Base-by-base conservation (phyloP, 2,888 invertebrate genomes). In the Amphimallon solstitiale region DNA sequence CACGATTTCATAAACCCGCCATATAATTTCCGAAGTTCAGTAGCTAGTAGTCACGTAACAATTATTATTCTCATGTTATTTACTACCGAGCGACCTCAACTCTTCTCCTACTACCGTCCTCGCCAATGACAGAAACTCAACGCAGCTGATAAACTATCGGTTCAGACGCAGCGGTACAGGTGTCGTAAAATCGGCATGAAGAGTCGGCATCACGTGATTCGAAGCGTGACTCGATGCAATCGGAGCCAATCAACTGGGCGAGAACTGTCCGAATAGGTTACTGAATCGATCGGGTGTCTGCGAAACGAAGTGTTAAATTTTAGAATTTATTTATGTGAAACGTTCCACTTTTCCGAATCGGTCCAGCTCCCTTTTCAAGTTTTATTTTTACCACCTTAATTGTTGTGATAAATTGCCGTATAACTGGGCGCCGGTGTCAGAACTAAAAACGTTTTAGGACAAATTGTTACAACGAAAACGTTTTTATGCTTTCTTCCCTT, bases 161-260 rank as follows among this genome's bases (percentile, higher is more conserved):
- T 23, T 40, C 21, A 21, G 40, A 54, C 54, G 54, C 19, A n/a
- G n/a, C n/a, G 54, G 54, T 54, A 23, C 40, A 54, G 54, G 54
- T 54, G 54, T 40, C 54, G 54, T 54, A 54, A 54, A 54, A 54
- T 40, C 38, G 54, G 29, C n/a, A n/a, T n/a, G n/a, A n/a, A n/a
- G n/a, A n/a, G n/a, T 5, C 29, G 9, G 23, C 21, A 10, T 38
- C 19, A 21, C 38, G 19, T 40, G 38, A 40, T 38, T 17, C n/a
- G 23, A 23, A 40, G 38, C 54, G 23, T 54, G 40, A 54, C 40
- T 40, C 54, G 38, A n/a, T 38, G 17, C n/a, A 54, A 21, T 40
- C 19, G 54, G 14, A 40, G 21, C 40, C 38, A 54, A 40, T 40
- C 38, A 21, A 38, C 12, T 21, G 21, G 21, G 40, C 14, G 54